Base-by-base conservation (phyloP, 2,888 invertebrate genomes). In the Cylloceria caligata region DNA sequence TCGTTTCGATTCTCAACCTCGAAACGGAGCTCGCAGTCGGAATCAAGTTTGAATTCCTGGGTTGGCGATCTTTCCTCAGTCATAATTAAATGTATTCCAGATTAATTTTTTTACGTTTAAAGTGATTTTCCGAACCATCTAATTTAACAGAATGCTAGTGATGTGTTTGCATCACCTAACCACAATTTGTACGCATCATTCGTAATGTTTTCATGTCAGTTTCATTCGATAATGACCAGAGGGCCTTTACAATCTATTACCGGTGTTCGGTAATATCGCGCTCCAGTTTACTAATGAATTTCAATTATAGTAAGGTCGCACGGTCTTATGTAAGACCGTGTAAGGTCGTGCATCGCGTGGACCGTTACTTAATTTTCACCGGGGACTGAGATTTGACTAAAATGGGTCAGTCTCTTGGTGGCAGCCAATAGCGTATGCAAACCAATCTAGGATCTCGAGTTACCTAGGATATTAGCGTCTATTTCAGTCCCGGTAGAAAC, bases 21-120 rank as follows among this genome's bases (percentile, higher is more conserved):
- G 93, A 99, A 98, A 64, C 99, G 95, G n/a, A 99, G 93, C 93
- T 99, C 99, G 11, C 96, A 96, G 90, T 98, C 98, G 0, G 95
- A 94, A 81, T 98, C 98, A 72, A 99, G 93, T 90, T 96, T 97
- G 89, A 96, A 98, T 91, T 98, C 97, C 93, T 95, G 94, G 1
- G 92, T 87, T 11, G 88, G 76, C 3, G 85, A 49, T 39, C 90
- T 92, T 73, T 92, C 92, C 60, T 93, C 93, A 0, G 89, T 86
- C 93, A 93, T 92, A 76, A 9, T 69, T 30, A 34, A 19, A 34
- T 34, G n/a, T 30, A 3, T 34, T 19, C 11, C 19, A 6, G n/a
- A 57, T 60, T 11, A 60, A 34, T 16, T 36, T 34, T 7, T 19
- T 19, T 6, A 0, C 2, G 9, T 2, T 60, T 6, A n/a, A 30